Evolutionary conservation across 2,797 vertebrate genomes (phyloP).

Genomic region (Pachyuromys duprasi): DNA sequence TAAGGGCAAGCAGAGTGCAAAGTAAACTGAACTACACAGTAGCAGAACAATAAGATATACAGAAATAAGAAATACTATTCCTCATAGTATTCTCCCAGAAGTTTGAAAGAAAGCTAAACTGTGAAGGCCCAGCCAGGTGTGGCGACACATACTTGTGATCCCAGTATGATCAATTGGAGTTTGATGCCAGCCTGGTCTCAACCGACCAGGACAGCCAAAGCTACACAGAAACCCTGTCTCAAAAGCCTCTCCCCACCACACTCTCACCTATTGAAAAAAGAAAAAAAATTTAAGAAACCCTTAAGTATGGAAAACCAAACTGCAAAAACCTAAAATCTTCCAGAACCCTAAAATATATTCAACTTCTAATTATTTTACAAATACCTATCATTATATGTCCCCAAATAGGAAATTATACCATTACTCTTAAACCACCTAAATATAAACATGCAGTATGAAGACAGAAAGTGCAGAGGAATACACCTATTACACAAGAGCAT

Average conservation of each 20-base stretch:
- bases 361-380: background rate
- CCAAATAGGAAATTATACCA: fast-evolving
- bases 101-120: background rate
- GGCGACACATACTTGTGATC: no score
- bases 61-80: background rate
- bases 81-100: background rate
- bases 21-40: background rate
- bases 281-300: no score
- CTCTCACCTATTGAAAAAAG: no score
- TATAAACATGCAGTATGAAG: background rate
- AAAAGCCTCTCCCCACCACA: no score
- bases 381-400: background rate
- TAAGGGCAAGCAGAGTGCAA: no score
- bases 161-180: no score
- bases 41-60: background rate
- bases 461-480: background rate
- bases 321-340: background rate
- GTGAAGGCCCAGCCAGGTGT: background rate
- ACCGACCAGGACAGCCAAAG: no score
- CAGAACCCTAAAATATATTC: background rate
- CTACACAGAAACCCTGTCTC: no score
- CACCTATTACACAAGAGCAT: background rate
- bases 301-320: background rate
- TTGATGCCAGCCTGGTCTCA: no score
- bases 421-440: background rate